Conservation (phyloP, 2,797 vertebrate species). For the Acropternis orthonyx region DNA sequence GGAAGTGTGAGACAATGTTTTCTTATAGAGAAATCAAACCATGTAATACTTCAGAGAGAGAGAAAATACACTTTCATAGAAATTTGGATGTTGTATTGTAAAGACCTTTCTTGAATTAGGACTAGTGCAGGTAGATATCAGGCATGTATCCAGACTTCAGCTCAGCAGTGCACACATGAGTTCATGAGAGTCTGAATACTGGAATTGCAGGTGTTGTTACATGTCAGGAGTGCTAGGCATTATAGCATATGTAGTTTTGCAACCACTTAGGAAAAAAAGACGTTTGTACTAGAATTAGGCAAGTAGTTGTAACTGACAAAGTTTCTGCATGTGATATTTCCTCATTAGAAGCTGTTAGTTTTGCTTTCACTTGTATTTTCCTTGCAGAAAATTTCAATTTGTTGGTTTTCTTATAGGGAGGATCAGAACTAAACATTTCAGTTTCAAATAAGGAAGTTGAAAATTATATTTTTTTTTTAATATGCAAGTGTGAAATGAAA, state of each 20-base stretch:
- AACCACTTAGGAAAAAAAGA: background rate
- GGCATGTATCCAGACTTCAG: background rate
- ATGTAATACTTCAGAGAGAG: background rate
- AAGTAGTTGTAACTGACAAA: background rate
- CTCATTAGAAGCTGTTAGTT: background rate
- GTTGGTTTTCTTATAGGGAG: background rate
- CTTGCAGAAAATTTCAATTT: background rate
- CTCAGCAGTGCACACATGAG: background rate
- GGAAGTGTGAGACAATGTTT: background rate
- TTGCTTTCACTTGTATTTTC: background rate
- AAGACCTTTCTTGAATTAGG: background rate
- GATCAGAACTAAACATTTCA: background rate
- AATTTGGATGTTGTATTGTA: background rate
- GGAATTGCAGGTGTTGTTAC: background rate
- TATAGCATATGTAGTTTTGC: background rate
- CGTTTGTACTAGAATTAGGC: background rate
- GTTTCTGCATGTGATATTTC: background rate
- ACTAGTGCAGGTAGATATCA: background rate
- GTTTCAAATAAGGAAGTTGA: background rate
- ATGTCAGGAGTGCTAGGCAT: background rate
- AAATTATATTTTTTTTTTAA: background rate
- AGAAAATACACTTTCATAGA: rapidly evolving
- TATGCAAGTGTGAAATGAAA: background rate
- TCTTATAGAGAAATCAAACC: background rate
- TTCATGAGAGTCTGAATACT: background rate